Evolutionary conservation across 2,888 invertebrate species (phyloP), one percentile per base, ranked within the genome.

Genomic region (Drosophila kanekoi): DNA sequence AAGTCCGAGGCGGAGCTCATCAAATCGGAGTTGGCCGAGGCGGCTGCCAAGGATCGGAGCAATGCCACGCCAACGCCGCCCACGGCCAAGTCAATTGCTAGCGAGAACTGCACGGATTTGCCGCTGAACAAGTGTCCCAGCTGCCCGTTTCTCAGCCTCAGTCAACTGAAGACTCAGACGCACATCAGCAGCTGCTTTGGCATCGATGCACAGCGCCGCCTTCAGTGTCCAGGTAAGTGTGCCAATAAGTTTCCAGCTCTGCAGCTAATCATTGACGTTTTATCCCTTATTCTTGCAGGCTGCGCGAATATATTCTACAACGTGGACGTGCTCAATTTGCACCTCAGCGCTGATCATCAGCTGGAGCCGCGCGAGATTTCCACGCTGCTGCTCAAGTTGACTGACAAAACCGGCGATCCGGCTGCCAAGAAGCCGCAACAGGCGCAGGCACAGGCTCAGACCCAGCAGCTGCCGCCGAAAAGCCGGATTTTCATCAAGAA

Each of bases 271-370:
- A 3, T 2, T 18, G 33, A 57, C 33, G 0, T 11, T 18, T 8
- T n/a, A 10, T 4, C 23, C n/a, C 0, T 28, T 28, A 8, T 45
- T 68, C 4, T 40, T 37, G 13, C 44, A 91, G 90, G 95, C 9
- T 96, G 96, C 86, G 90, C 93, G 1, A 95, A 95, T 87, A 91
- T 94, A 2, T 96, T 96, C 85, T 94, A 94, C 80, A 94, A 94
- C 10, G 94, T 94, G 79, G 93, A 94, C 81, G 94, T 95, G 0
- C 90, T 96, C 0, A 93, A 94, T 77, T 93, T 94, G 5, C 96
- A 96, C 89, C 92, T 96, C 5, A 93, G 94, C 23, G 94, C 94
- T 81, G 96, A 96, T 89, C 96, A 96, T 89, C 94, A 94, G 90
- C 95, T 96, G 93, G 93, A 79, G 32, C 63, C 77, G 6, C 66